A percentile compares a stretch with the other conserved stretches of the same genome.
These are phyloP conservation scores for Pilophorus perplexus DNA, from an alignment of 2,888 invertebrate species.

Conservation along the genomic window DNA sequence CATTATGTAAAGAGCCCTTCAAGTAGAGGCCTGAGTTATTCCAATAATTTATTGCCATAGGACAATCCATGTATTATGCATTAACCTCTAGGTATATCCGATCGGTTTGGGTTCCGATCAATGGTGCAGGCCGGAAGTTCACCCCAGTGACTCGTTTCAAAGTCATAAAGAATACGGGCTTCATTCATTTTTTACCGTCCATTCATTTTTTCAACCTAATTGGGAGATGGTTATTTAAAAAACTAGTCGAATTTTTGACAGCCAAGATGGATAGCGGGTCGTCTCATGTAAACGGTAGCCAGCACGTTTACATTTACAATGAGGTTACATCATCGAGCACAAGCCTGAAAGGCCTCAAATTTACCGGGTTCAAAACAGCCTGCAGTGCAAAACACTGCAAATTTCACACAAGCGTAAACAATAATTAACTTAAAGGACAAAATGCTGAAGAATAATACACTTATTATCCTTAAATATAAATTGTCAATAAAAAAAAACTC, in stretches of 20 bases:
- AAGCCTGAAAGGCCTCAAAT: too few relatives aligned
- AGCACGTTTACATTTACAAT: background rate
- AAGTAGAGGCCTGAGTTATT: background rate
- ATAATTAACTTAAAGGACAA: too few relatives aligned
- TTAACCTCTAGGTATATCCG: slow-evolving; percentile 7
- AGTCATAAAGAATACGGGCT: slow-evolving; percentile 1
- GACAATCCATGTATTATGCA: slow-evolving; percentile 8
- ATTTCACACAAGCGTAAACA: too few relatives aligned
- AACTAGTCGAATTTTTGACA: background rate
- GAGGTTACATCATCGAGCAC: background rate
- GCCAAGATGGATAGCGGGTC: background rate
- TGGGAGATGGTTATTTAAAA: slow-evolving; percentile 7
- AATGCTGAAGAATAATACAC: too few relatives aligned
- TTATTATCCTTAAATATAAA: too few relatives aligned
- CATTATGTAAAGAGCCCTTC: slow-evolving; percentile 1
- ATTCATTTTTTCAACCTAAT: slow-evolving; percentile 13
- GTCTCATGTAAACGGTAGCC: slow-evolving; percentile 1
- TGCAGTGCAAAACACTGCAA: too few relatives aligned
- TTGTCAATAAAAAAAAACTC: too few relatives aligned
- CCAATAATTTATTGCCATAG: slow-evolving; percentile 8
- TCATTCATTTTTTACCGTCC: slow-evolving; percentile 1
- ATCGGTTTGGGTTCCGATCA: slow-evolving; percentile 3
- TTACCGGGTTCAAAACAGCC: too few relatives aligned
- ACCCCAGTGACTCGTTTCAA: background rate
- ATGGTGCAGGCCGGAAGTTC: slow-evolving; percentile 13